Percentiles rank a stretch among this genome's conserved stretches.
Evolutionary conservation across 2,113 vertebrate species (phyloP).

Genomic region (Cyanoliseus patagonus): DNA sequence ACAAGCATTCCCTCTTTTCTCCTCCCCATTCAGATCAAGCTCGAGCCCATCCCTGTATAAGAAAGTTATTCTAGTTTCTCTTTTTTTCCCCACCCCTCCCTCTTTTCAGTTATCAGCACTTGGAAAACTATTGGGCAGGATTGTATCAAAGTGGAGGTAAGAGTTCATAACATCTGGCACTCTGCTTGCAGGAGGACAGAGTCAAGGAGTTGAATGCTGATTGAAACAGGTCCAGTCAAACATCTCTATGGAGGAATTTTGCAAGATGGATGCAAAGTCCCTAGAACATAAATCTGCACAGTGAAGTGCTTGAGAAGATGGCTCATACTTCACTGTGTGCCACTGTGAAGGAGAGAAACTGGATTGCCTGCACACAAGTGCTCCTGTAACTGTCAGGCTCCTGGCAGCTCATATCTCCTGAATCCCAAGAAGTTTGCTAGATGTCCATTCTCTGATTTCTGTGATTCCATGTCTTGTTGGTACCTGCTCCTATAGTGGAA

Average conservation of each 20-base stretch:
- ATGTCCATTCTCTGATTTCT: neutral
- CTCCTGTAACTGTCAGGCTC: neutral
- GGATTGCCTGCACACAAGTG: neutral
- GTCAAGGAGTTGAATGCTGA: neutral
- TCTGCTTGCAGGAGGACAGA: neutral
- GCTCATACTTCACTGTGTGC: neutral
- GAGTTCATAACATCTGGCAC: neutral
- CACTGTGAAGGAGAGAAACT: neutral
- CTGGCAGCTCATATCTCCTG: neutral
- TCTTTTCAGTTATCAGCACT: fast-evolving
- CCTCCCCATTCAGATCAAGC: neutral
- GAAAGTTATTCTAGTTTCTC: neutral
- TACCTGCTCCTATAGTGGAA: neutral
- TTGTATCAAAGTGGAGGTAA: neutral
- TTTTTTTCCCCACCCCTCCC: neutral
- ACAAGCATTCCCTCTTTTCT: neutral
- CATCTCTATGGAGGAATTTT: neutral
- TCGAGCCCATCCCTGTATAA: neutral
- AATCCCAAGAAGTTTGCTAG: neutral
- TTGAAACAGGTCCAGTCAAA: neutral
- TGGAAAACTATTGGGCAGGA: neutral
- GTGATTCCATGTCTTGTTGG: neutral
- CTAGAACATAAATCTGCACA: neutral
- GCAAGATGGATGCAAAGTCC: neutral
- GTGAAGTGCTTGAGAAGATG: neutral